These are phyloP conservation scores for Scomber colias DNA, from an alignment of 2,113 vertebrate species.

Conservation along the genomic window DNA sequence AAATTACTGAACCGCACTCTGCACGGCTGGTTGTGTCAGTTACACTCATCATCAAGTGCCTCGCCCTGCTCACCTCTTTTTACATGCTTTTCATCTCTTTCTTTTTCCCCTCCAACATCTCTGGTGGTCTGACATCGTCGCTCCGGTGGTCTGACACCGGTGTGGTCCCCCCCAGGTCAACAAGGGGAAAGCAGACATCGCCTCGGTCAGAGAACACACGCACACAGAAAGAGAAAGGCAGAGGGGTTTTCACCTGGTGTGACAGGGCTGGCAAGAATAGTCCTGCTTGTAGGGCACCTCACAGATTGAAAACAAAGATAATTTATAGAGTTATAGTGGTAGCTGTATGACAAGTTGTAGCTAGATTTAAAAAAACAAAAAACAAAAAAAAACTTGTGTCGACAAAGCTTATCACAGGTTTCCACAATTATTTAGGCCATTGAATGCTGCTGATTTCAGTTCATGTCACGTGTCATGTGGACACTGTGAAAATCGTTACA, in stretches of 20 bases:
- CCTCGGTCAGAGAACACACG: slow-evolving; percentile 43
- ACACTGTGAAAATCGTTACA: no score
- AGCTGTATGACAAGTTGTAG: not conserved
- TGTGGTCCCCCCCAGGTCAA: slow-evolving; percentile 67
- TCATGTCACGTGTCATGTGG: no score
- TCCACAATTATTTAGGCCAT: not conserved
- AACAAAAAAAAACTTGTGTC: no score
- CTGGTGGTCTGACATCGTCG: slow-evolving; percentile 70
- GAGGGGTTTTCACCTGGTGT: slow-evolving; percentile 52
- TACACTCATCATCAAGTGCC: not conserved
- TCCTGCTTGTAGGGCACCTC: slow-evolving; percentile 9
- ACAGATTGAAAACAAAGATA: not conserved
- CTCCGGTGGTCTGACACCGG: slow-evolving; percentile 47
- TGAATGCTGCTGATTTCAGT: no score
- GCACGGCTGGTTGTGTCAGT: slow-evolving; percentile 35
- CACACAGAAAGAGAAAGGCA: slow-evolving; percentile 22
- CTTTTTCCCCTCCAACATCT: slow-evolving; percentile 23
- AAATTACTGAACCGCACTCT: not conserved
- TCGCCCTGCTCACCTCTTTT: slow-evolving; percentile 7
- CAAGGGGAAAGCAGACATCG: slow-evolving; percentile 27
- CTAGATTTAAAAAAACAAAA: no score
- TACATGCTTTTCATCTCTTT: not conserved
- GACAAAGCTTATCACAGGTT: no score
- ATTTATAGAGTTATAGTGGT: not conserved
- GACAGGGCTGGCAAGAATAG: slow-evolving; percentile 33